Conservation (phyloP, 2,113 vertebrate species). For the Struthidea cinerea region DNA sequence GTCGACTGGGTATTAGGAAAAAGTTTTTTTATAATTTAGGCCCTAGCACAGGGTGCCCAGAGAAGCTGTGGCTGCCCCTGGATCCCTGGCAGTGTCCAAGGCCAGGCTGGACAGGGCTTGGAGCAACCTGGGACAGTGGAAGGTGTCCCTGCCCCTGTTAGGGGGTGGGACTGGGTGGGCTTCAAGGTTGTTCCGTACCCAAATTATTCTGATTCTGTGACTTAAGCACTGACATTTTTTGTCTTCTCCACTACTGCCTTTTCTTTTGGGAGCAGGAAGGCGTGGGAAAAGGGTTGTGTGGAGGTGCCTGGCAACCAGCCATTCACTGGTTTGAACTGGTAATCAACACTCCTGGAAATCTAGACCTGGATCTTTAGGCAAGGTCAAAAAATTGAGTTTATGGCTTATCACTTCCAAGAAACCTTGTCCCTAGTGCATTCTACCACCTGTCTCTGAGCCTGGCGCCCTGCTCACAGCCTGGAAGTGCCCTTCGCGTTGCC, state of each 20-base stretch:
- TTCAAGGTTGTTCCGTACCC: neutral
- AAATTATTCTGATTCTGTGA: neutral
- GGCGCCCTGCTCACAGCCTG: neutral
- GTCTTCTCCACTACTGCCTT: neutral
- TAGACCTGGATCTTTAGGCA: neutral
- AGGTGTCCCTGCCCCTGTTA: neutral
- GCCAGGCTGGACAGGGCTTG: rapidly evolving
- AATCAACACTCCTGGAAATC: neutral
- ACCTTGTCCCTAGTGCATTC: neutral
- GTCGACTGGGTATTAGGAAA: rapidly evolving
- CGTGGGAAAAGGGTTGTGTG: neutral
- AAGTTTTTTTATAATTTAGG: neutral
- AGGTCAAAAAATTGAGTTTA: neutral
- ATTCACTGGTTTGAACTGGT: neutral
- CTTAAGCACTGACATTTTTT: rapidly evolving
- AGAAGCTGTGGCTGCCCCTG: neutral
- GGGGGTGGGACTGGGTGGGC: rapidly evolving
- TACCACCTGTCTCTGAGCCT: rapidly evolving
- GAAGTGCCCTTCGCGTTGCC: no score
- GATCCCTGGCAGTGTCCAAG: neutral
- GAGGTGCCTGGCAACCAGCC: neutral
- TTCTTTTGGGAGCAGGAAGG: neutral
- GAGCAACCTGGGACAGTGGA: rapidly evolving
- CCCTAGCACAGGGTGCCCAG: neutral
- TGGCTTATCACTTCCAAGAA: neutral